Conservation (phyloP, 2,113 vertebrate genomes). For the Acinonyx jubatus region DNA sequence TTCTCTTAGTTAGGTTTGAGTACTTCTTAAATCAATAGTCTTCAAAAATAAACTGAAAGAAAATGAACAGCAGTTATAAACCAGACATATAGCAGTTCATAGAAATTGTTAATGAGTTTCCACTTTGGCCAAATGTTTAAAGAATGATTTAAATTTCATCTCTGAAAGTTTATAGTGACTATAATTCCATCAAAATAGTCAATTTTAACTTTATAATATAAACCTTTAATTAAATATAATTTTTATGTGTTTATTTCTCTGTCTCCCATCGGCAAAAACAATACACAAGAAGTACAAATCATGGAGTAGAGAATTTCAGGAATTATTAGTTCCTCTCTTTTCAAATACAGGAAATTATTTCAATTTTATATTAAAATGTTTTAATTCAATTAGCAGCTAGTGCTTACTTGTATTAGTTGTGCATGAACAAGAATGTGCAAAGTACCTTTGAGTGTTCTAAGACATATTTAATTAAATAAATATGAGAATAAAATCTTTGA, state of each 20-base stretch:
- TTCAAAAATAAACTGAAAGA: conserved; percentile 23
- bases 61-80: neutral
- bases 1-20: neutral
- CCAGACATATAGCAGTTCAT: neutral
- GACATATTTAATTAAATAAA: conserved; percentile 14
- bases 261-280: neutral
- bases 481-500: neutral
- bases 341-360: conserved; percentile 7
- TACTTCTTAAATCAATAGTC: conserved; percentile 57
- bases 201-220: neutral
- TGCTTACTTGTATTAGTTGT: neutral
- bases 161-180: neutral
- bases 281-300: neutral
- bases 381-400: conserved; percentile 23
- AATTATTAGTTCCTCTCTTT: conserved; percentile 17
- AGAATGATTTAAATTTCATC: neutral
- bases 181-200: conserved; percentile 3
- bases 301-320: neutral
- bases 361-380: neutral
- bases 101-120: neutral
- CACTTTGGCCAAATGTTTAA: conserved; percentile 44
- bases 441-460: neutral
- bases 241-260: neutral
- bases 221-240: neutral
- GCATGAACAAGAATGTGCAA: neutral